Percentiles rank a stretch among this genome's conserved stretches.
Evolutionary conservation across 2,888 invertebrate species (phyloP).

Genomic region (Trichogramma dendrolimi): DNA sequence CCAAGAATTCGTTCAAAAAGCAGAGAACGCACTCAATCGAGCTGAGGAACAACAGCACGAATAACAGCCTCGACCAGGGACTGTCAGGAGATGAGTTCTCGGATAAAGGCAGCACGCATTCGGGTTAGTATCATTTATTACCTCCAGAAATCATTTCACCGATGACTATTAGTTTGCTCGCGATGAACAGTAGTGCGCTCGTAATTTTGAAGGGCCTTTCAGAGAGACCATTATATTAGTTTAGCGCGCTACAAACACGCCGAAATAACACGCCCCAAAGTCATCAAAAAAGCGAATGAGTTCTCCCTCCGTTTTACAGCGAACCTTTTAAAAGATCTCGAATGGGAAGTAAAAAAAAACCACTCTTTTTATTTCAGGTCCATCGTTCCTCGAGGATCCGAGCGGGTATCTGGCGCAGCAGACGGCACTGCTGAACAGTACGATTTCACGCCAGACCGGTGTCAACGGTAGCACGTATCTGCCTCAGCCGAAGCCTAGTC

Average conservation of each 20-base stretch:
- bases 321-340: slow-evolving; percentile 2
- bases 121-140: slow-evolving; percentile 36
- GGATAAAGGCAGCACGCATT: slow-evolving; percentile 38
- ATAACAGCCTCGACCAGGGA: slow-evolving; percentile 35
- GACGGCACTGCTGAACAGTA: slow-evolving; percentile 79
- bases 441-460: slow-evolving; percentile 66
- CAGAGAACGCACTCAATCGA: slow-evolving; percentile 39
- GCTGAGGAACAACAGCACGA: slow-evolving; percentile 26
- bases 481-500: slow-evolving; percentile 48
- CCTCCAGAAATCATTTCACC: not conserved
- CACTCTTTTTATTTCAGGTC: slow-evolving; percentile 50
- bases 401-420: slow-evolving; percentile 88
- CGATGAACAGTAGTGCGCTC: no score
- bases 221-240: no score
- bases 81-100: slow-evolving; percentile 42
- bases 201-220: no score
- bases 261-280: no score
- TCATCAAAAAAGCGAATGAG: no score
- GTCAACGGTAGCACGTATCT: slow-evolving; percentile 41
- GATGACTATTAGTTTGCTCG: no score
- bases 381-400: slow-evolving; percentile 88
- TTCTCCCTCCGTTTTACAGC: no score
- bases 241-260: no score
- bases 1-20: slow-evolving; percentile 53
- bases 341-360: not conserved